Base-by-base conservation (phyloP, 2,888 invertebrate species). In the Rotaria socialis region DNA sequence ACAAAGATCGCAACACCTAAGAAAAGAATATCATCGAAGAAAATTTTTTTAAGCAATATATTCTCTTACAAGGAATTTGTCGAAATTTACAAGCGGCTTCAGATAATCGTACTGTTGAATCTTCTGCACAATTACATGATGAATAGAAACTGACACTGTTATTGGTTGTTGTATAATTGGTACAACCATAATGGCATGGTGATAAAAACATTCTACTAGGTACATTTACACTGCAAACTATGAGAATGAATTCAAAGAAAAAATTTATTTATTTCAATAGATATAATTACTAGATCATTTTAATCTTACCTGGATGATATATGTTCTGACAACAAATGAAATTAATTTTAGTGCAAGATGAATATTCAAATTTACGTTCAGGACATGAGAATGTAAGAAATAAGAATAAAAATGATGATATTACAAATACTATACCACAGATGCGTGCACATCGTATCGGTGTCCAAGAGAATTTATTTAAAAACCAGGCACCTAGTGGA, bases 161-260 rank as follows among this genome's bases (percentile, higher is more conserved):
- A 10, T 8, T 67, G 3, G 35, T 35, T 43, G 6, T n/a, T 11
- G 47, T 47, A 47, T 80, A n/a, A n/a, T 80, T 80, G 3, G 24
- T 47, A 47, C 80, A 80, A n/a, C 80, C 80, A 47, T 14, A 80
- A 80, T 80, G 80, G 35, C 80, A 80, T 24, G 80, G 80, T 24
- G 80, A 80, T 47, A 80, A 47, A 14, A 24, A 80, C 80, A 80
- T 80, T 47, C 24, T 10, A 11, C 16, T 2, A n/a, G 80, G 80
- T n/a, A 6, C n/a, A 11, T 3, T n/a, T 24, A 41, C 47, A 24
- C 1, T 22, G n/a, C 80, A 80, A 24, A 80, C 80, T 67, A 67
- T 19, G 35, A 35, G 35, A 35, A 35, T 35, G 2, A 2, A 35
- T 35, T 35, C 35, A 35, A 35, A 35, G 14, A 1, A 60, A 67